These are phyloP conservation scores for Drosophila lowei DNA, from an alignment of 1,140 invertebrate genomes.

Conservation along the genomic window DNA sequence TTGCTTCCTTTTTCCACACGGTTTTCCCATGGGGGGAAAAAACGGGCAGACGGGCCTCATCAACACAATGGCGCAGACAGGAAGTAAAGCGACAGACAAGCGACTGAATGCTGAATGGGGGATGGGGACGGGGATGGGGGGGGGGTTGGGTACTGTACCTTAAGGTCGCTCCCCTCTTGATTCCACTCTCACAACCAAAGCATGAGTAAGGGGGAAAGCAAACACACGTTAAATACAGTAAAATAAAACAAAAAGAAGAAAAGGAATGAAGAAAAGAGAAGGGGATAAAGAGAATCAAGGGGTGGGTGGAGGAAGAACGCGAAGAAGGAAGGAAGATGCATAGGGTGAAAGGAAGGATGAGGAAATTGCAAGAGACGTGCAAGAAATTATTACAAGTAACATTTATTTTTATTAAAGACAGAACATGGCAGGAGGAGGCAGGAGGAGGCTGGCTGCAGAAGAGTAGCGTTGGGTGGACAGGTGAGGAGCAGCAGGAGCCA, in stretches of 20 bases:
- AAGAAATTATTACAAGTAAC: slow-evolving; percentile 76
- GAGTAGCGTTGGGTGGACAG: neutral
- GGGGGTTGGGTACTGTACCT: neutral
- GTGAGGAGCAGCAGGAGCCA: neutral
- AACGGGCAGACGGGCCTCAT: slow-evolving; percentile 27
- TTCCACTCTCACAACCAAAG: slow-evolving; percentile 34
- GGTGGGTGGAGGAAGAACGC: no score
- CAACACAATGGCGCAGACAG: slow-evolving; percentile 65
- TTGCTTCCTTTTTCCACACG: slow-evolving; percentile 17
- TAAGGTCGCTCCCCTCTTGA: slow-evolving; percentile 2
- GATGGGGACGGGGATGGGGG: neutral
- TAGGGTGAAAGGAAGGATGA: slow-evolving; percentile 16
- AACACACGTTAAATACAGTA: slow-evolving; percentile 58
- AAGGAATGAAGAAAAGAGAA: slow-evolving; percentile 51
- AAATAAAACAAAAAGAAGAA: neutral
- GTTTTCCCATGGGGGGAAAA: slow-evolving; percentile 3
- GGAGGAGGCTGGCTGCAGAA: neutral
- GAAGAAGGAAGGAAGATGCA: neutral
- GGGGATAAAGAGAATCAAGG: slow-evolving; percentile 1
- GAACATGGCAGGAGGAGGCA: slow-evolving; percentile 11
- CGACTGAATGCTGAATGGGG: slow-evolving; percentile 3
- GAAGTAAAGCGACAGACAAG: slow-evolving; percentile 50
- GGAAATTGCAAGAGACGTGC: slow-evolving; percentile 71
- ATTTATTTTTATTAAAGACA: slow-evolving; percentile 79
- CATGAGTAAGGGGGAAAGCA: slow-evolving; percentile 15